Evolutionary conservation across 2,797 vertebrate species (phyloP), one percentile per base, ranked within the genome.

Genomic region (Tympanoctomys barrerae): DNA sequence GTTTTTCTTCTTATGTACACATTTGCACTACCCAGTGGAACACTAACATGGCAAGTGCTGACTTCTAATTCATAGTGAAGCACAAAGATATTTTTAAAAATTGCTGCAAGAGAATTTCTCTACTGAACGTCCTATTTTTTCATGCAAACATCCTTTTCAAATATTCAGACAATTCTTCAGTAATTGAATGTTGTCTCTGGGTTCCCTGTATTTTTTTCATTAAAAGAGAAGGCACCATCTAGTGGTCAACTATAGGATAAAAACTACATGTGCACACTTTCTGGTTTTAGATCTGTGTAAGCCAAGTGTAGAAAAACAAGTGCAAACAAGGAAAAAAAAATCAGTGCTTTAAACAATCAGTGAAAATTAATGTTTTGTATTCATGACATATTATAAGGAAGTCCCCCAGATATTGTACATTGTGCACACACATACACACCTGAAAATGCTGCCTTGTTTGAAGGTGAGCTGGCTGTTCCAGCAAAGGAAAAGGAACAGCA

Each of bases 21-120:
- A 1, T 75, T 80, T 46, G 19, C 71, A 89, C 97, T 96, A 93
- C 95, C 97, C 96, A 93, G 96, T 90, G 82, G 97, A 94, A 62
- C 33, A 54, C 86, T 93, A 73, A 59, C 95, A 70, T 46, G 71
- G 7, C 2, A 0, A 57, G 36, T 95, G 42, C 36, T 6, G 39
- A 70, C 73, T 83, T 61, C 5, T 93, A 77, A 75, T 79, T 79
- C 71, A 80, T 59, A 92, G 94, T 94, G 54, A 91, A 84, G 13
- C 14, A 52, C 62, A 71, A 80, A 59, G 49, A 13, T 59, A 42
- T 46, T 61, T 26, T 77, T n/a, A 52, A 84, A 81, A 87, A 95
- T 86, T 90, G 42, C 21, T 36, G 68, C 86, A 81, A 84, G 14
- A 90, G 7, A 0, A 49, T 91, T 92, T 94, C 33, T 84, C 94